Evolutionary conservation across 2,888 invertebrate species (phyloP).

Genomic region (Lasioglossum figueresi): DNA sequence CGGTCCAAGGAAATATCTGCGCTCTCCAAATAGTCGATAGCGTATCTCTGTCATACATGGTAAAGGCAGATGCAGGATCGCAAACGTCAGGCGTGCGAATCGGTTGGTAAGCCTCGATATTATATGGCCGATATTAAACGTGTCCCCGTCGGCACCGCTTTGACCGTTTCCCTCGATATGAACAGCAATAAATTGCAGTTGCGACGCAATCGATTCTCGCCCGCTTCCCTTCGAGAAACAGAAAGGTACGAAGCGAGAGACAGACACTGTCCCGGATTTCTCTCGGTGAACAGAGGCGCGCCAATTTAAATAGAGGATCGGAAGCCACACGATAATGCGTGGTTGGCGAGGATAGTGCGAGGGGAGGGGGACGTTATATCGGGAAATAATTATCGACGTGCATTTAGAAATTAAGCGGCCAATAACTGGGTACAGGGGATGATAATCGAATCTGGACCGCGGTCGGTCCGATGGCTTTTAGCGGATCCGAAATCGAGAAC

Average conservation of each 20-base stretch:
- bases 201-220: constrained; percentile 42
- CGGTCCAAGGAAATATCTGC: not conserved
- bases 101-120: not conserved
- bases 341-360: not conserved
- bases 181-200: constrained; percentile 43
- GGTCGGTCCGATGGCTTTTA: constrained; percentile 16
- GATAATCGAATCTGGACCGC: constrained; percentile 40
- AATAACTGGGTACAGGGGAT: constrained; percentile 23
- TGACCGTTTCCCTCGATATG: constrained; percentile 25
- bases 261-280: constrained; percentile 24
- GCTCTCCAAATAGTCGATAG: not conserved
- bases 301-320: constrained; percentile 42
- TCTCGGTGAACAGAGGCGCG: constrained; percentile 13
- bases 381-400: constrained; percentile 55
- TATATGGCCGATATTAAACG: constrained; percentile 21
- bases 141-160: constrained; percentile 14
- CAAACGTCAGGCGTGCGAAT: not conserved
- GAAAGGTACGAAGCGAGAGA: not conserved
- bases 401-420: constrained; percentile 51
- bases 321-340: not conserved
- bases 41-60: not conserved
- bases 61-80: not conserved
- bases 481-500: not conserved
- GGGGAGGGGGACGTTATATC: constrained; percentile 37
- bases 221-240: constrained; percentile 10